Evolutionary conservation across 2,113 vertebrate species (phyloP), one percentile per base, ranked within the genome.

Genomic region (Paradisaea rubra): DNA sequence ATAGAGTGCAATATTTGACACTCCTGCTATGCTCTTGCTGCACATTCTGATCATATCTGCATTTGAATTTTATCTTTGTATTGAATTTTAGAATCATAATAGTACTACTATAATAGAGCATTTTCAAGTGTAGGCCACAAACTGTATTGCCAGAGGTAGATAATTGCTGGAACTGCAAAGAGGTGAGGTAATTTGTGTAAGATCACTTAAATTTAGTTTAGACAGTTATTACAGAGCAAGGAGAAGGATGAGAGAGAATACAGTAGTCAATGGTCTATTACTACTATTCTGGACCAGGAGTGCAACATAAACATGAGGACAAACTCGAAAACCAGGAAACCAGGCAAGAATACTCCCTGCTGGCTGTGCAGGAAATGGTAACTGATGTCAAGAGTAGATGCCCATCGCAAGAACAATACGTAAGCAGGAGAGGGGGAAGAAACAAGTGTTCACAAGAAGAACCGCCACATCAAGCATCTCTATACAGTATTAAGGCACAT

Each of bases 361-460:
- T 95, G 95, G 89, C 92, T 93, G 86, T 89, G 91, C 89, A 96
- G 94, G 91, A 97, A 96, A 95, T 89, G 87, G 87, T 88, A 96
- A 97, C 83, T 91, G 96, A 96, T 96, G 94, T 71, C 93, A 94
- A 96, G 91, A 96, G 84, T 83, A 92, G 94, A 95, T 96, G 93
- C 95, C 92, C 92, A 94, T 87, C 91, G 93, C 95, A 95, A 96
- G 93, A 95, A 96, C 94, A 97, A 95, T 96, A 97, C 94, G 94
- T 93, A 96, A 96, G 94, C 93, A 94, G 95, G 93, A 97, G 96
- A 97, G 89, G 96, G 94, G 94, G 95, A 95, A 97, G 95, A 96
- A 97, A 97, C 91, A 96, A 96, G 87, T 96, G 94, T 96, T 97
- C 94, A 97, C 96, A 95, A 96, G 93, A 95, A 97, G 94, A 97